Percentiles rank a stretch among this genome's conserved stretches.
Evolutionary conservation across 2,888 invertebrate genomes (phyloP).

Genomic region (Acrobasis consociella): DNA sequence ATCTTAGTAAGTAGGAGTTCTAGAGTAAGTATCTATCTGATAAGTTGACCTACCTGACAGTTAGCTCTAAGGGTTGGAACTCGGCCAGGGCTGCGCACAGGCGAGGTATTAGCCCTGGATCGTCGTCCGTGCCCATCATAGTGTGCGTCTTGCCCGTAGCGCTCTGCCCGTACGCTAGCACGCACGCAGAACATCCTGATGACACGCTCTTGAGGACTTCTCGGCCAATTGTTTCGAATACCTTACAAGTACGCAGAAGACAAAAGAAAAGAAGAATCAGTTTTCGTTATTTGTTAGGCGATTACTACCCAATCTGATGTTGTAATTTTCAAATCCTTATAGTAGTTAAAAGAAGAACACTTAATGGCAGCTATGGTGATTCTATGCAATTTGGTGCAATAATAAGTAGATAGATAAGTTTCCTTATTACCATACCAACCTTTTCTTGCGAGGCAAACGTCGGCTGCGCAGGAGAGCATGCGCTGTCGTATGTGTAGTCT

Average conservation of each 20-base stretch:
- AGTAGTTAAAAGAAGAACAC: too few species aligned
- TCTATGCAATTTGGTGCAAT: too few species aligned
- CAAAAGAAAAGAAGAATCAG: not conserved
- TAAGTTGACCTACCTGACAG: constrained; percentile 56
- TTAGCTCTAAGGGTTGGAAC: constrained; percentile 50
- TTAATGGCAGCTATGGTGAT: too few species aligned
- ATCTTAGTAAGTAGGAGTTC: not conserved
- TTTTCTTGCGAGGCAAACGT: constrained; percentile 79
- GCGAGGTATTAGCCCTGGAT: constrained; percentile 70
- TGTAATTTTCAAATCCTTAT: too few species aligned
- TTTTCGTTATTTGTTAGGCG: too few species aligned
- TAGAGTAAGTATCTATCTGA: too few species aligned
- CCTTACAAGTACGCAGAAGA: constrained; percentile 53
- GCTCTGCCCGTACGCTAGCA: constrained; percentile 90
- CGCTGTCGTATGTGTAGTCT: constrained; percentile 85
- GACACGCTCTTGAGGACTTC: constrained; percentile 84
- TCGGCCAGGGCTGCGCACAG: constrained; percentile 65
- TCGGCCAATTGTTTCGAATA: constrained; percentile 86
- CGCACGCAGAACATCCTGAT: constrained; percentile 85
- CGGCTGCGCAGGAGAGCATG: constrained; percentile 68
- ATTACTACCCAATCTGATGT: too few species aligned
- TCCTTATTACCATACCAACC: constrained; percentile 43
- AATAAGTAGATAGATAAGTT: not conserved
- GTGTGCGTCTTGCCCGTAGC: constrained; percentile 90
- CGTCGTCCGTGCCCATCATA: constrained; percentile 85